Evolutionary conservation across 2,113 vertebrate species (phyloP), one percentile per base, ranked within the genome.

Genomic region (Orycteropus afer): DNA sequence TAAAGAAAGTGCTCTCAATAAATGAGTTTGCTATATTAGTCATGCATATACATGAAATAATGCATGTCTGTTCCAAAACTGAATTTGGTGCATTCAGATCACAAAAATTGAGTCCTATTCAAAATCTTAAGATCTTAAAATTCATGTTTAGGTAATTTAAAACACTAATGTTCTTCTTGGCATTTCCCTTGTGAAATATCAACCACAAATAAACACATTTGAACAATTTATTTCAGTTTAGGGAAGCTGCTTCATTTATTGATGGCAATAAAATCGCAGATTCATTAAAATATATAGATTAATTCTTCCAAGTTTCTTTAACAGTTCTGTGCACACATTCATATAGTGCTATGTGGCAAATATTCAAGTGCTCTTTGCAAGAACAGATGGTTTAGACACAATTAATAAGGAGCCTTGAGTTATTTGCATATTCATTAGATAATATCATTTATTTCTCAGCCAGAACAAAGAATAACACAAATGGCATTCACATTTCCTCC

Each of bases 401-500:
- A 88, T 96, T 97, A 96, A 96, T 97, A 95, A 96, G 93, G 93
- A 86, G 65, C 40, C 95, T 97, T 94, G 22, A 89, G 83, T 92
- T 89, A 97, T 98, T 98, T 98, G 93, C 95, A 98, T 98, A 97
- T 94, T 97, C 91, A 98, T 98, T 96, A 96, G 96, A 95, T 93
- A 98, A 95, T 81, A 96, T 97, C 89, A 97, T 91, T 94, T 96
- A 96, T 96, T 97, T 86, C 93, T 97, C 91, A 95, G 94, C 85
- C 79, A 96, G 73, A 95, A 97, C 96, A 98, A 98, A 97, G 67
- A 95, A 95, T 95, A 67, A 97, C 89, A 93, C 93, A 96, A 96
- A 93, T 82, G 57, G 49, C 73, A 94, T 87, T 71, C n/a, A 37
- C 63, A 55, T 93, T 94, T 95, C 88, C 63, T 90, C 96, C 83